Evolutionary conservation across 2,113 vertebrate genomes (phyloP).

Genomic region (Pelusios castaneus): DNA sequence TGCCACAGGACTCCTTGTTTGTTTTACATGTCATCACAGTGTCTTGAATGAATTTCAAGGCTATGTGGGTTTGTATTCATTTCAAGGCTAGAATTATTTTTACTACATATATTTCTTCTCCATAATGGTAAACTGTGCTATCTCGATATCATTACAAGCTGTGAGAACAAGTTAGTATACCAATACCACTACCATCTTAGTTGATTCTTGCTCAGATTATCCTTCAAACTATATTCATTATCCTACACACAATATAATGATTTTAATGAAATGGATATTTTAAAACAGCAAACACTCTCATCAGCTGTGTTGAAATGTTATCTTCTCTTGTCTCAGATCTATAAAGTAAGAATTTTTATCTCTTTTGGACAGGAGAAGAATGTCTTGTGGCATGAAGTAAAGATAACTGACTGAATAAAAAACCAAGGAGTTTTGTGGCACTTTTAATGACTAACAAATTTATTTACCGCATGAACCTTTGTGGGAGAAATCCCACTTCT

Average conservation of each 20-base stretch:
- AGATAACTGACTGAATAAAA: too few relatives aligned
- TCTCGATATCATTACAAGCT: not conserved
- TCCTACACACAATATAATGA: not conserved
- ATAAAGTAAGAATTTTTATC: not conserved
- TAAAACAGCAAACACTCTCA: not conserved
- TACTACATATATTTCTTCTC: not conserved
- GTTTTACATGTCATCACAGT: not conserved
- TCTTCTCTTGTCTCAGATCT: not conserved
- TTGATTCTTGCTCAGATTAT: not conserved
- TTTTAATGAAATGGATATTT: not conserved
- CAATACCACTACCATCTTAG: not conserved
- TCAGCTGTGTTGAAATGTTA: not conserved
- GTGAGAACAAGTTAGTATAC: not conserved
- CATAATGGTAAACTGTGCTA: not conserved
- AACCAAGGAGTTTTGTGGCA: too few relatives aligned
- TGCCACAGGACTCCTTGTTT: too few relatives aligned
- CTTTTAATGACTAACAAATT: too few relatives aligned
- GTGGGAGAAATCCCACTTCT: too few relatives aligned
- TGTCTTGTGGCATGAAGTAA: not conserved
- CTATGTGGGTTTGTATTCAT: not conserved
- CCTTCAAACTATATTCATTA: not conserved
- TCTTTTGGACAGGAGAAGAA: not conserved
- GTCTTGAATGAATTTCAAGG: not conserved
- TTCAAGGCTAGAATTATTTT: not conserved
- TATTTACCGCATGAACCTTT: too few relatives aligned